Evolutionary conservation across 2,888 invertebrate species (phyloP).

Genomic region (Conomelus anceps): DNA sequence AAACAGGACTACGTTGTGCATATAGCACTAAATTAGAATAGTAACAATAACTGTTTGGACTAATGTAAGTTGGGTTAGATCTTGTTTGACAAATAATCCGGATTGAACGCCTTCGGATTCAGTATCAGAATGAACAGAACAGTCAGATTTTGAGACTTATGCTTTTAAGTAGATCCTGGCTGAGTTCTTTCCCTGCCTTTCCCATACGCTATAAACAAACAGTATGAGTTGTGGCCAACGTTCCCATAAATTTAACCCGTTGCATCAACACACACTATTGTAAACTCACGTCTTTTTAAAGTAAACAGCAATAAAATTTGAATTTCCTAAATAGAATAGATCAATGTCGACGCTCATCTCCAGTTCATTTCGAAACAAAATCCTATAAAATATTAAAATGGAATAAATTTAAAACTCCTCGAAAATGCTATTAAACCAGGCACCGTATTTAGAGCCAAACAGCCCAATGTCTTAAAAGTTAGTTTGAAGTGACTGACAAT

Average conservation of each 20-base stretch:
- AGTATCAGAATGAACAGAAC: neutral
- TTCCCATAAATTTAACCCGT: neutral
- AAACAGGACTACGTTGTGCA: neutral
- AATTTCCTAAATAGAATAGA: neutral
- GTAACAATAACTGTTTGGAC: neutral
- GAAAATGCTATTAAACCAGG: neutral
- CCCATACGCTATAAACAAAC: slow-evolving; percentile 6
- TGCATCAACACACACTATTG: neutral
- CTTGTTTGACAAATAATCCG: neutral
- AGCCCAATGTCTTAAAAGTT: too few species aligned
- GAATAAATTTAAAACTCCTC: too few species aligned
- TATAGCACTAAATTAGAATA: neutral
- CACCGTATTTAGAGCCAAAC: too few species aligned
- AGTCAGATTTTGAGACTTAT: neutral
- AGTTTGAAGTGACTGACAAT: too few species aligned
- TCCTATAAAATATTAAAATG: too few species aligned
- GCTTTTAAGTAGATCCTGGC: neutral
- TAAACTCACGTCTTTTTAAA: neutral
- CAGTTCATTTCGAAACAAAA: neutral
- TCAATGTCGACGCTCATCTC: neutral
- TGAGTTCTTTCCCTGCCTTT: neutral
- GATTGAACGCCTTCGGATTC: neutral
- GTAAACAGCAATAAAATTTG: neutral
- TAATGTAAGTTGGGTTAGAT: neutral
- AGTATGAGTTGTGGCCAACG: slow-evolving; percentile 2